Evolutionary conservation across 2,797 vertebrate genomes (phyloP).

Genomic region (Gadopsis bispinosus): DNA sequence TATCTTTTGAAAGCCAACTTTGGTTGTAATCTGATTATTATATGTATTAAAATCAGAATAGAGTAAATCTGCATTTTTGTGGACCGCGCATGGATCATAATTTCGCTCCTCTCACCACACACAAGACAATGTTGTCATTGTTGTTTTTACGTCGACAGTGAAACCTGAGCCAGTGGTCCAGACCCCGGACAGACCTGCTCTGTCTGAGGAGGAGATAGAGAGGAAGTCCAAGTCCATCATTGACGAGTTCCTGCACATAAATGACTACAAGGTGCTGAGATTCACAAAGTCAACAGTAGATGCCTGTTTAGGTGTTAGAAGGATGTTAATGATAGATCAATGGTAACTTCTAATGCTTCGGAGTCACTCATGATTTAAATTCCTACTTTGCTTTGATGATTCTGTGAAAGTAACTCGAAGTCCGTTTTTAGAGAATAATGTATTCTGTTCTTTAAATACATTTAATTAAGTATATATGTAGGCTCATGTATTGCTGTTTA

Average conservation of each 20-base stretch:
- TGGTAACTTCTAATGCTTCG: not conserved
- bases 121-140: constrained; percentile 5
- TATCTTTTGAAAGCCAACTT: not conserved
- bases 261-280: constrained; percentile 93
- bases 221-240: constrained; percentile 95
- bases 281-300: not conserved
- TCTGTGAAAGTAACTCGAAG: not conserved
- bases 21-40: not conserved
- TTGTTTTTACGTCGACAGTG: constrained; percentile 69
- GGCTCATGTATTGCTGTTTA: not conserved
- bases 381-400: not conserved
- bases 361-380: not conserved
- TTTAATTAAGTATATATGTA: not conserved
- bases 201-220: constrained; percentile 93
- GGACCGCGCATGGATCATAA: not conserved
- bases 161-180: constrained; percentile 86
- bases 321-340: not conserved
- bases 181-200: constrained; percentile 80
- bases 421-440: not conserved
- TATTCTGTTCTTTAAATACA: not conserved
- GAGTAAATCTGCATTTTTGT: not conserved
- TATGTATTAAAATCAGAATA: not conserved
- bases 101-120: not conserved
- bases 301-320: not conserved
- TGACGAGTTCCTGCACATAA: constrained; percentile 98